Evolutionary conservation across 2,888 invertebrate species (phyloP), one percentile per base, ranked within the genome.

Genomic region (Melipona beecheii): DNA sequence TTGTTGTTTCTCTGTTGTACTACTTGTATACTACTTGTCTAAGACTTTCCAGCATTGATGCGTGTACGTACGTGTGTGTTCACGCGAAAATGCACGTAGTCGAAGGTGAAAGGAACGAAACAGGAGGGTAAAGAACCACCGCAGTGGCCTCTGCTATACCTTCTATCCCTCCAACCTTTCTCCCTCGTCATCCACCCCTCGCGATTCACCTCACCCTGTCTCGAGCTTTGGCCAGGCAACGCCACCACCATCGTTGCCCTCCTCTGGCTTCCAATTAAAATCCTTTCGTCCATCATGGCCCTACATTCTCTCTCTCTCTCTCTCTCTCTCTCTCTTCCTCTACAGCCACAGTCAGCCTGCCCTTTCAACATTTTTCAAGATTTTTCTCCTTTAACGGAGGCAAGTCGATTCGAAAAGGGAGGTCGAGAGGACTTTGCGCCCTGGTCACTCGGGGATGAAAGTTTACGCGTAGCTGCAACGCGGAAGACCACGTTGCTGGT

Each of bases 281-380:
- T 87, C 90, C 87, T 89, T 89, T 89, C 90, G 73, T 85, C 85
- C 84, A 86, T 83, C 87, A 81, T 75, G 65, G 71, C 17, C 65
- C 77, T 60, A 58, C 52, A 19, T 50, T 64, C 74, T 15, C 62
- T 24, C 17, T 64, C 36, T 56, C 24, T 50, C 49, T 73, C 58
- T 64, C 36, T 54, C 49, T 36, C 60, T 21, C 21, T 52, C 66
- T 70, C 15, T 3, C 71, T 69, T 24, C 5, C 4, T 31, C 27
- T 21, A 43, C 19, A 43, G 17, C 50, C 31, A 50, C 78, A 78
- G 78, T 52, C 78, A 78, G 78, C 43, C 75, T 71, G 76, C 80
- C 79, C 78, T 81, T 81, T 91, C 90, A 43, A 43, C 1, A 87
- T 90, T 90, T 91, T 91, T 91, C 89, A 91, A 92, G 88, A 91